These are phyloP conservation scores for Rallus limicola DNA, from an alignment of 2,113 vertebrate species.

Conservation along the genomic window DNA sequence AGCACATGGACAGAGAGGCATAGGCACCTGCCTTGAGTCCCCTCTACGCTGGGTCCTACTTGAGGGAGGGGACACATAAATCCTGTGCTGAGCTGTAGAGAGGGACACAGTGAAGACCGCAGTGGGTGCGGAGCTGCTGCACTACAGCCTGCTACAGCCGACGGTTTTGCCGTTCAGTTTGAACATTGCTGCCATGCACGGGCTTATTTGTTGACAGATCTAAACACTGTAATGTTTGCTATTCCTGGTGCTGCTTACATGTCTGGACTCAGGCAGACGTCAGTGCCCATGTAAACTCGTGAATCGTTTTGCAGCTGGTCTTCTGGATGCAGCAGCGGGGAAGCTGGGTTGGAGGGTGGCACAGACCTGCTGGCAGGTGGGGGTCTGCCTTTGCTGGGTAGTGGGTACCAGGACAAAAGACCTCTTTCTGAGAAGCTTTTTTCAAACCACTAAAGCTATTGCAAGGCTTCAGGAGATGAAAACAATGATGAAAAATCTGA, in stretches of 20 bases:
- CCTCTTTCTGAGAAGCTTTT: background rate
- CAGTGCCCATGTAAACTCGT: background rate
- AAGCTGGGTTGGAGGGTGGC: rapidly evolving
- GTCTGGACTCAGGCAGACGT: background rate
- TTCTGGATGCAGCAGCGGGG: background rate
- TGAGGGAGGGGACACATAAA: background rate
- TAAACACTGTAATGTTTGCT: background rate
- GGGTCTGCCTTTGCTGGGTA: rapidly evolving
- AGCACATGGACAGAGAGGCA: background rate
- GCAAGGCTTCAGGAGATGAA: background rate
- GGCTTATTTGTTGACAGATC: background rate
- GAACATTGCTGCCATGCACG: background rate
- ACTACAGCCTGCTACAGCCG: rapidly evolving
- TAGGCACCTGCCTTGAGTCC: background rate
- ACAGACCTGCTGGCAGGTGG: rapidly evolving
- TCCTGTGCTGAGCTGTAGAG: background rate
- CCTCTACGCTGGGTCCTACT: background rate
- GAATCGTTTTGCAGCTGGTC: rapidly evolving
- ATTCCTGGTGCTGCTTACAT: background rate
- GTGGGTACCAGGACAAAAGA: background rate
- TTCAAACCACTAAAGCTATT: background rate
- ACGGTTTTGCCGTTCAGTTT: background rate
- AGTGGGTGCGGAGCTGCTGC: background rate
- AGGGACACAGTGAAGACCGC: background rate
- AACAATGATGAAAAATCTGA: background rate